phyloP scores from a whole-genome alignment of 2,113 vertebrate species.

The Noturus placidus region DNA sequence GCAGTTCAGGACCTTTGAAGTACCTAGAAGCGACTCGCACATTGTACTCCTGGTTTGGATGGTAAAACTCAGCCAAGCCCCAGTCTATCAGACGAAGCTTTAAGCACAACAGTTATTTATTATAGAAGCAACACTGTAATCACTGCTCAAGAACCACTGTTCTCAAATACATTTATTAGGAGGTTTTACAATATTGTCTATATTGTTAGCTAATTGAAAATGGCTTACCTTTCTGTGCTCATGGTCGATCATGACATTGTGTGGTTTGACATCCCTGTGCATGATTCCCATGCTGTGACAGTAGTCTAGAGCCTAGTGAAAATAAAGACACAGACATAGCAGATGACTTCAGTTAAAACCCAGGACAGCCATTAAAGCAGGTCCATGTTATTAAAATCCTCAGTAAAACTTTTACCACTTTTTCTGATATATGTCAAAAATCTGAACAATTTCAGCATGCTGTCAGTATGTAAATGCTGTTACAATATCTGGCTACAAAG shows the following conservation, averaged over 20 bases:
- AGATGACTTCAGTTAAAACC: background rate
- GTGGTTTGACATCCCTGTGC: constrained; percentile 86
- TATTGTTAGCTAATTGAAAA: background rate
- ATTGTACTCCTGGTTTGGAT: constrained; percentile 86
- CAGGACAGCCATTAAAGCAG: background rate
- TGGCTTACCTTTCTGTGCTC: constrained; percentile 83
- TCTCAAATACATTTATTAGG: background rate
- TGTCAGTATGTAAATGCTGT: background rate
- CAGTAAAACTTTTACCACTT: background rate
- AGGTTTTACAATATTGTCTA: background rate
- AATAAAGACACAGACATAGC: background rate
- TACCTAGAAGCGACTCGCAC: constrained; percentile 84
- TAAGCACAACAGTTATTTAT: background rate
- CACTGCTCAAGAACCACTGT: background rate
- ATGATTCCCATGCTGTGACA: constrained; percentile 89
- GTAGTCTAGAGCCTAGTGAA: constrained; percentile 70
- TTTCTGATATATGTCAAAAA: background rate
- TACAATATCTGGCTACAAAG: background rate
- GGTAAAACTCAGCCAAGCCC: constrained; percentile 86
- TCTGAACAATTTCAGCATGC: background rate
- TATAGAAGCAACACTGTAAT: background rate
- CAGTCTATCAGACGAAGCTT: constrained; percentile 86
- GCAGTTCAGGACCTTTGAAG: constrained; percentile 84
- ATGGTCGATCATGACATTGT: constrained; percentile 88
- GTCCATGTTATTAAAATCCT: background rate